Evolutionary conservation across 2,113 vertebrate species (phyloP), one percentile per base, ranked within the genome.

Genomic region (Varanus komodoensis): DNA sequence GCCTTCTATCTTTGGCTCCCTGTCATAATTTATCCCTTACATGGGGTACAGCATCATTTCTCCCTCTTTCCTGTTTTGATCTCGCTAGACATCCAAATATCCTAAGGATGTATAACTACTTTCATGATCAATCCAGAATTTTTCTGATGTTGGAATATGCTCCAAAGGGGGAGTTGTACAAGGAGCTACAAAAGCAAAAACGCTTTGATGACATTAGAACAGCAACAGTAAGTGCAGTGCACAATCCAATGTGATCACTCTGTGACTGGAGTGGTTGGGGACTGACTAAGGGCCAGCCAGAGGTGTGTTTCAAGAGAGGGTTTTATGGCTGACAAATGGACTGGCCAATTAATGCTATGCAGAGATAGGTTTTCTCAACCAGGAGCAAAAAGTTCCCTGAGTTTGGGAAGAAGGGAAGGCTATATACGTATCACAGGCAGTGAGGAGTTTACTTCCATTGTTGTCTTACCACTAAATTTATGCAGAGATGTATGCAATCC

Each of bases 121-220:
- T 92, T 38, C 89, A 92, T 9, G 91, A 92, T 54, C 74, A 73
- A 50, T 87, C 67, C 7, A 78, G 84, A 21, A 77, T 92, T 77
- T 92, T 82, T 78, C 89, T 92, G 27, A 90, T 92, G 84, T 68
- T 92, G 54, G 84, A 92, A 69, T 92, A 92, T 75, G 89, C 89
- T 86, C 77, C 89, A 25, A 54, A 44, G 29, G 91, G 91, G 19
- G 91, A 92, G 27, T 68, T 92, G 14, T 92, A 91, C 69, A 92
- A 92, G 71, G 88, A 86, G 8, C n/a, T 92, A 64, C 87, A 87
- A 68, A 87, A 90, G 48, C 69, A 75, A 21, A 27, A 48, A 3
- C 32, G 54, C 44, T 92, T 92, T 86, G 88, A 92, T 23, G 91
- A 92, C 25, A 83, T 32, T 8, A 86, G 91, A 80, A 92, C 88